phyloP scores from a whole-genome alignment of 2,888 invertebrate genomes.

The Lordiphosa fenestrarum region DNA sequence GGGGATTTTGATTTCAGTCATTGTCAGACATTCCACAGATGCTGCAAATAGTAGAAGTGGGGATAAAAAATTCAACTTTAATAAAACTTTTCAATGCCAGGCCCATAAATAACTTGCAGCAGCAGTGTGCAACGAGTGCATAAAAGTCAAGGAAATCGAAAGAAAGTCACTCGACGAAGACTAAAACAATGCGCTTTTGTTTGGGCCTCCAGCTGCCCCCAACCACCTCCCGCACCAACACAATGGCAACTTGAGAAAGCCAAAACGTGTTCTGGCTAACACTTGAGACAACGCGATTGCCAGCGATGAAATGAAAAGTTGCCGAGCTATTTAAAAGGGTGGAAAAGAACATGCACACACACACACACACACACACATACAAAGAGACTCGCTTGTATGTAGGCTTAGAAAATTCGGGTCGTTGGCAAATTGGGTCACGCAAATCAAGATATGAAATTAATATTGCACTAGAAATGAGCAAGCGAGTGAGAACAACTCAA shows the following conservation, averaged over 20 bases:
- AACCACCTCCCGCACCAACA: constrained; percentile 44
- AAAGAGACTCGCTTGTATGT: constrained; percentile 30
- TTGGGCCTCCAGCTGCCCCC: constrained; percentile 46
- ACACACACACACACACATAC: too few relatives aligned
- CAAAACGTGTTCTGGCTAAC: constrained; percentile 52
- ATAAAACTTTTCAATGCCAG: constrained; percentile 63
- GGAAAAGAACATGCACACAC: constrained; percentile 18
- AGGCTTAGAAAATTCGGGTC: constrained; percentile 30
- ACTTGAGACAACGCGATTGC: constrained; percentile 24
- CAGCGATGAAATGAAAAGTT: constrained; percentile 61
- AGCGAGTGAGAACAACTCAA: neutral
- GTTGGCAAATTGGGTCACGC: constrained; percentile 60
- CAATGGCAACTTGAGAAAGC: constrained; percentile 59
- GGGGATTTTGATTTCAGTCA: constrained; percentile 90
- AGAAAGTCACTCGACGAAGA: constrained; percentile 40
- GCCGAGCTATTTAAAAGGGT: constrained; percentile 52
- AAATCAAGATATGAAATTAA: constrained; percentile 72
- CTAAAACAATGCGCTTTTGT: constrained; percentile 73
- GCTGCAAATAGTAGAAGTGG: constrained; percentile 69
- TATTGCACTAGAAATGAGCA: constrained; percentile 52
- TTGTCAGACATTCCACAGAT: constrained; percentile 83
- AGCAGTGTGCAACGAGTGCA: constrained; percentile 59
- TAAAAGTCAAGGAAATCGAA: constrained; percentile 75
- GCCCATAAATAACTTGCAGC: constrained; percentile 72
- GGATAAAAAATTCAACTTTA: constrained; percentile 21